Percentiles rank a stretch among this genome's conserved stretches.
Conservation (phyloP, 2,113 vertebrate species). For the Fregetta grallaria region DNA sequence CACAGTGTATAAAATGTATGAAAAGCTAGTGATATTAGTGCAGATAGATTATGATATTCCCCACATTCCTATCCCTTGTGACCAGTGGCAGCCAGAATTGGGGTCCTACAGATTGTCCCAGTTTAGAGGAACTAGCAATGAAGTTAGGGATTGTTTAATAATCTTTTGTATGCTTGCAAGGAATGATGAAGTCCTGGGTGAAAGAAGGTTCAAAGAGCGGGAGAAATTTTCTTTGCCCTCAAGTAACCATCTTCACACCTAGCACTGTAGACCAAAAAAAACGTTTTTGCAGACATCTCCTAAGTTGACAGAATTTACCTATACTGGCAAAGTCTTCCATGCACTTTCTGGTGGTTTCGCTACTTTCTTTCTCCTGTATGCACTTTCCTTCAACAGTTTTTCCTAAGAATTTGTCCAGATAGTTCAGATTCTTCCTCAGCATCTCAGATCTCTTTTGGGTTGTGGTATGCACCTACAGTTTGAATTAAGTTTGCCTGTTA, state of each 20-base stretch:
- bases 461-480: not conserved
- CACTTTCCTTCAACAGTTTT: not conserved
- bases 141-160: not conserved
- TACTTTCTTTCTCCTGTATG: not conserved
- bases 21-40: not conserved
- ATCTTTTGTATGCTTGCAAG: not conserved
- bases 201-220: not conserved
- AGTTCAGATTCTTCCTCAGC: not conserved
- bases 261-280: not conserved
- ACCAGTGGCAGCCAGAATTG: not conserved
- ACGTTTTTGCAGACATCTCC: not conserved
- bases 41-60: not conserved
- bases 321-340: not conserved
- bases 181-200: not conserved
- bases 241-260: not conserved
- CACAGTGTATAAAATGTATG: not conserved
- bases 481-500: not conserved
- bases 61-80: not conserved
- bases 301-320: not conserved
- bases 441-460: not conserved
- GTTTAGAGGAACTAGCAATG: not conserved
- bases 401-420: not conserved
- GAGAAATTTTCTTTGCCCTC: not conserved
- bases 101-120: not conserved
- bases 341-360: not conserved